Conservation (phyloP, 2,113 vertebrate genomes). For the Heptranchias perlo region DNA sequence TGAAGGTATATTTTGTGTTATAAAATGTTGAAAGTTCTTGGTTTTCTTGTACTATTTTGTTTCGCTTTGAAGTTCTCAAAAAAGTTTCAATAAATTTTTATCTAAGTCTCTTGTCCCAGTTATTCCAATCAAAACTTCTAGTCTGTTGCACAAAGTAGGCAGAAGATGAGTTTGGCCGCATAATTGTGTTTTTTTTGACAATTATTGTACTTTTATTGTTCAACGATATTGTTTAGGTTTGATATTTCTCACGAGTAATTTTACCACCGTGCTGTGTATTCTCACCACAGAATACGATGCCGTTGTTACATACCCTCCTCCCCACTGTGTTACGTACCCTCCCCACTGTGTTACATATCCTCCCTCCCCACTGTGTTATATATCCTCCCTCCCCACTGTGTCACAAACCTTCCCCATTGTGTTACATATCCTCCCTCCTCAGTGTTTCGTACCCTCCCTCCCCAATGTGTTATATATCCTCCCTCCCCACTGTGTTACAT, state of each 20-base stretch:
- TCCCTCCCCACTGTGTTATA: background rate
- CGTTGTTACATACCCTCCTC: background rate
- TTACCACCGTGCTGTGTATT: too few species aligned
- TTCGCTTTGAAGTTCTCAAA: constrained; percentile 71
- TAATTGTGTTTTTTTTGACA: background rate
- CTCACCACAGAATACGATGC: background rate
- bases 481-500: background rate
- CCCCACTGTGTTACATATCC: too few species aligned
- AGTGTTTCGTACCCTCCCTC: background rate
- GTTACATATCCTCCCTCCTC: background rate
- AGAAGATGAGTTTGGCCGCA: background rate
- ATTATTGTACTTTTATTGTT: background rate
- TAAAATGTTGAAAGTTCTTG: constrained; percentile 69
- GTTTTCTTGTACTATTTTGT: constrained; percentile 65
- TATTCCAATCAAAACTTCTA: background rate
- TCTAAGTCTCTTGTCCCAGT: constrained; percentile 49
- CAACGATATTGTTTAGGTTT: background rate
- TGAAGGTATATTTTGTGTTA: constrained; percentile 85
- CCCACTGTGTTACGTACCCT: background rate
- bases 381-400: background rate
- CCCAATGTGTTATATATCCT: background rate
- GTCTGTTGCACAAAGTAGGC: background rate
- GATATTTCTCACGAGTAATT: background rate
- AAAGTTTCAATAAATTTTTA: constrained; percentile 88
- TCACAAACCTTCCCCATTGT: background rate